These are phyloP conservation scores for Drosophila virilis DNA, from an alignment of 1,140 invertebrate species.

Conservation along the genomic window DNA sequence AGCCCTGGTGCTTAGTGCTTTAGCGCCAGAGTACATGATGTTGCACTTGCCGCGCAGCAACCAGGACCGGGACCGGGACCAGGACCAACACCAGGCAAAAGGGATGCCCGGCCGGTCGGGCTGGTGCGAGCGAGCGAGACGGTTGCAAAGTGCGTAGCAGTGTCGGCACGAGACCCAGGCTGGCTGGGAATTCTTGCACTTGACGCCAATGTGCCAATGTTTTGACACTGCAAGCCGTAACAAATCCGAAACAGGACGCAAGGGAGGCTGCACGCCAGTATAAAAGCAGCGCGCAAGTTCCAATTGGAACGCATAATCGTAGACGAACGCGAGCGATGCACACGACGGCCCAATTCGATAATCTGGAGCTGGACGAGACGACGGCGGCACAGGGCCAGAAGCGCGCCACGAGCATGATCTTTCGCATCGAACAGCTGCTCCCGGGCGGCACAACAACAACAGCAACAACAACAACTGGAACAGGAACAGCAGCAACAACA, in stretches of 20 bases:
- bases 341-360: slow-evolving; percentile 68
- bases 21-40: slow-evolving; percentile 77
- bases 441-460: slow-evolving; percentile 49
- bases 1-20: slow-evolving; percentile 75
- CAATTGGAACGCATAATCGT: slow-evolving; percentile 82
- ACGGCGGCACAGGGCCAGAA: slow-evolving; percentile 46
- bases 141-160: slow-evolving; percentile 76
- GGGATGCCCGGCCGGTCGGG: slow-evolving; percentile 48
- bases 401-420: slow-evolving; percentile 73
- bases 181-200: slow-evolving; percentile 84
- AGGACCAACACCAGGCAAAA: slow-evolving; percentile 51
- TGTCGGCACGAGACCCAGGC: slow-evolving; percentile 46
- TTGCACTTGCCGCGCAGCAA: slow-evolving; percentile 77
- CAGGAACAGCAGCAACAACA: slow-evolving; percentile 16
- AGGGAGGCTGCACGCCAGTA: slow-evolving; percentile 60
- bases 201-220: slow-evolving; percentile 59
- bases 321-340: slow-evolving; percentile 69
- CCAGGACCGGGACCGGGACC: slow-evolving; percentile 63
- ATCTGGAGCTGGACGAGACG: slow-evolving; percentile 42
- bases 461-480: slow-evolving; percentile 1
- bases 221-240: slow-evolving; percentile 80
- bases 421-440: slow-evolving; percentile 76
- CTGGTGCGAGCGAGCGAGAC: slow-evolving; percentile 41
- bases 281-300: slow-evolving; percentile 67
- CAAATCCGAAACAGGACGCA: slow-evolving; percentile 63